Percentiles rank a stretch among this genome's conserved stretches.
Evolutionary conservation across 2,113 vertebrate genomes (phyloP).

Genomic region (Sapajus apella): DNA sequence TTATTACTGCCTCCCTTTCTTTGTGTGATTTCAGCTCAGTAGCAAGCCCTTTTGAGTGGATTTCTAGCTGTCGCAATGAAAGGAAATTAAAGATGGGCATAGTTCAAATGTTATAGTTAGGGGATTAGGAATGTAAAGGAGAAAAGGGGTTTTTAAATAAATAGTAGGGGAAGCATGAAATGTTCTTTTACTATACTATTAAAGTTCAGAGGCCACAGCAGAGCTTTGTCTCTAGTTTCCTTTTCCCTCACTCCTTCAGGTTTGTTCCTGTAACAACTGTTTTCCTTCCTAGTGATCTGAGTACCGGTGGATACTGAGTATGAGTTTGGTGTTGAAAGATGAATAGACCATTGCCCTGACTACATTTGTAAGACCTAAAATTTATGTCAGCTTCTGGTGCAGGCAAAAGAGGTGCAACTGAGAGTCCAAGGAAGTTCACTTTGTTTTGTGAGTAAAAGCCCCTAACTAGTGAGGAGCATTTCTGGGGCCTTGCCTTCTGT

Average conservation of each 20-base stretch:
- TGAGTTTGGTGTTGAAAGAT: not conserved
- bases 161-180: not conserved
- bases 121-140: too few relatives aligned
- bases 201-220: rapidly evolving
- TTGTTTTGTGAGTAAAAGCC: not conserved
- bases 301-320: not conserved
- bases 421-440: not conserved
- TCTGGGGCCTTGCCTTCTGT: not conserved
- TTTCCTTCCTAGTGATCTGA: not conserved
- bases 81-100: not conserved
- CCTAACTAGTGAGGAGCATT: not conserved
- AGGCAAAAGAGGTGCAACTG: not conserved
- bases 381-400: not conserved
- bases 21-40: not conserved
- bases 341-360: not conserved
- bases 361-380: not conserved
- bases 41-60: not conserved
- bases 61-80: not conserved
- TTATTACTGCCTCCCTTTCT: rapidly evolving
- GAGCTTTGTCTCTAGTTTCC: not conserved
- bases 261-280: not conserved
- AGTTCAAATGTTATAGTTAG: not conserved
- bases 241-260: not conserved
- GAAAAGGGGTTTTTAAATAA: not conserved
- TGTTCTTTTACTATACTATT: not conserved